Conservation (phyloP, 2,888 invertebrate genomes). For the Pyrocoelia pectoralis region DNA sequence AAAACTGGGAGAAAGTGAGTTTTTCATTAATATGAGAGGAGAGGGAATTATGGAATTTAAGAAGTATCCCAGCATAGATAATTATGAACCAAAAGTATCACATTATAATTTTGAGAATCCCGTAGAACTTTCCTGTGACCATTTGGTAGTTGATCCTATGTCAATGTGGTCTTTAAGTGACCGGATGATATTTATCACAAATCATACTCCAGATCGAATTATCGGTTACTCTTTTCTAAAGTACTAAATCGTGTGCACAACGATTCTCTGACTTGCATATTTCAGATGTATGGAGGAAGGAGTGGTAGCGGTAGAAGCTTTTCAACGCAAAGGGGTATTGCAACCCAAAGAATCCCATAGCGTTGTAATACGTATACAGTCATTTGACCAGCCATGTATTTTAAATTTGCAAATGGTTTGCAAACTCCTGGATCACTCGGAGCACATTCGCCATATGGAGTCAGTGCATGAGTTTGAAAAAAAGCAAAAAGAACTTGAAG, state of each 20-base stretch:
- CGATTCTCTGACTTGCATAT: neutral
- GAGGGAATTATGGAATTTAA: slow-evolving; percentile 15
- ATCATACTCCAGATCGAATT: slow-evolving; percentile 50
- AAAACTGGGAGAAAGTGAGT: slow-evolving; percentile 25
- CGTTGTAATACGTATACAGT: slow-evolving; percentile 52
- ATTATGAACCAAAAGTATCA: neutral
- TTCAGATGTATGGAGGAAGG: slow-evolving; percentile 49
- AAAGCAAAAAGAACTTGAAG: slow-evolving; percentile 47
- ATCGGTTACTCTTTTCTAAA: slow-evolving; percentile 57
- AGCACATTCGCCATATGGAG: slow-evolving; percentile 53
- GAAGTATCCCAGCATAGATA: neutral
- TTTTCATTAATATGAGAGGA: slow-evolving; percentile 20
- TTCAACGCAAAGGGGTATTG: slow-evolving; percentile 56
- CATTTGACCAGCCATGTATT: slow-evolving; percentile 52
- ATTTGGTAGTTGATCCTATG: slow-evolving; percentile 50
- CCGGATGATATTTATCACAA: slow-evolving; percentile 57
- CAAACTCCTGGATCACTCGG: slow-evolving; percentile 55
- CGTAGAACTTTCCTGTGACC: slow-evolving; percentile 55
- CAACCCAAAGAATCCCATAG: slow-evolving; percentile 53
- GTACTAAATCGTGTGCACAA: slow-evolving; percentile 44
- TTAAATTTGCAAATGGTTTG: slow-evolving; percentile 52
- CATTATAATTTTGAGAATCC: slow-evolving; percentile 35
- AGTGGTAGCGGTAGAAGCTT: slow-evolving; percentile 46
- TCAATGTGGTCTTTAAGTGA: slow-evolving; percentile 51
- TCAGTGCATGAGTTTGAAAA: slow-evolving; percentile 46